Conservation (phyloP, 2,797 vertebrate species). For the Acanthiza pusilla region DNA sequence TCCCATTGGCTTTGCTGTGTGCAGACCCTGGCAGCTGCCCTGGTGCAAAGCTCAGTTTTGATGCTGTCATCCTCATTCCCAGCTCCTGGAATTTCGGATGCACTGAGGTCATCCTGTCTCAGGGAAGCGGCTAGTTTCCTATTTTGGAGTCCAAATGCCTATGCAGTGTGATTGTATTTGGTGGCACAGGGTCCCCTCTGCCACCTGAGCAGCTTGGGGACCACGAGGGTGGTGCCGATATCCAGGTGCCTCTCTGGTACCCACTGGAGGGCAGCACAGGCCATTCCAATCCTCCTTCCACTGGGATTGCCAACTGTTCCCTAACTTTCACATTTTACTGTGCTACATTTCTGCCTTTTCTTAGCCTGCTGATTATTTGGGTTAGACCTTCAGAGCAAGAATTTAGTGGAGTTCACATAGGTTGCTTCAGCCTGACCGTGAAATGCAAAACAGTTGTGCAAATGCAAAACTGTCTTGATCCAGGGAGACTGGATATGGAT, state of each 20-base stretch:
- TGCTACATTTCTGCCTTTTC: conserved; percentile 2
- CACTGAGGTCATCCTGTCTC: not conserved
- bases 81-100: not conserved
- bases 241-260: not conserved
- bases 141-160: not conserved
- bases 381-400: conserved; percentile 29
- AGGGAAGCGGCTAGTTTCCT: not conserved
- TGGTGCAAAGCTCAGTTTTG: not conserved
- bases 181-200: not conserved
- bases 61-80: not conserved
- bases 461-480: not conserved
- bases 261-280: conserved; percentile 68
- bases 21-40: not conserved
- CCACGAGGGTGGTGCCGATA: not conserved
- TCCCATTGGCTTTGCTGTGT: not conserved
- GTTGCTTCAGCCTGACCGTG: not conserved
- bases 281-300: not conserved
- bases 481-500: not conserved
- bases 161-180: not conserved
- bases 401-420: not conserved
- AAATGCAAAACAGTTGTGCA: not conserved
- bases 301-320: not conserved
- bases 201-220: not conserved
- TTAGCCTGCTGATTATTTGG: conserved; percentile 24
- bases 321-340: not conserved